Evolutionary conservation across 2,888 invertebrate species (phyloP), one percentile per base, ranked within the genome.

Genomic region (Spilarctia lutea): DNA sequence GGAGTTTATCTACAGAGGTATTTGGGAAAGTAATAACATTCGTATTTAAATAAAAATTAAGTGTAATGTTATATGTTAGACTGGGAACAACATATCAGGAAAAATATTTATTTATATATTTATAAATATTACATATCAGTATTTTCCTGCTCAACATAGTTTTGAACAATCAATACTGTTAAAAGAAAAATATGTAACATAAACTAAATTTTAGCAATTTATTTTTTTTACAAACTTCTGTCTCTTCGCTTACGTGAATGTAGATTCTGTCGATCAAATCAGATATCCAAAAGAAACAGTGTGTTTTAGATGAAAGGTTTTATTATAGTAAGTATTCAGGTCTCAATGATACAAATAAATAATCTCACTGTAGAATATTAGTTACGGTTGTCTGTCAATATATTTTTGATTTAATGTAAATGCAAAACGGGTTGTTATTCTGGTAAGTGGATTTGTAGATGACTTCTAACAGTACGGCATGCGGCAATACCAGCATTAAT

Each of bases 401-500:
- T 77, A 79, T 78, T 78, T 83, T 79, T 85, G 77, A 83, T 82
- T 83, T 82, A 77, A 80, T 74, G 48, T 73, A 69, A 27, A 30
- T 79, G 74, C 63, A 68, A 76, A 80, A 77, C 75, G 45, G 83
- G 74, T 77, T 77, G 75, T 82, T 56, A 70, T 77, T 76, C 77
- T 81, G 79, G 75, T 75, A 83, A 86, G 83, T 85, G 83, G 83
- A 83, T 88, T 63, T 85, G 83, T 80, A 85, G 85, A 84, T 79
- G 85, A 86, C 83, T 86, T 84, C 85, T 89, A 83, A 85, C 80
- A 83, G 81, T 86, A 85, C 84, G 78, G 79, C 77, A 81, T 86
- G 84, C 83, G 78, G 79, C 78, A 81, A 83, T 86, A 83, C 80
- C 83, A 85, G 84, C 77, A 84, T 91, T 91, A 92, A 92, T 92